These are phyloP conservation scores for Linnaemya tessellans DNA, from an alignment of 2,888 invertebrate species.

Conservation along the genomic window DNA sequence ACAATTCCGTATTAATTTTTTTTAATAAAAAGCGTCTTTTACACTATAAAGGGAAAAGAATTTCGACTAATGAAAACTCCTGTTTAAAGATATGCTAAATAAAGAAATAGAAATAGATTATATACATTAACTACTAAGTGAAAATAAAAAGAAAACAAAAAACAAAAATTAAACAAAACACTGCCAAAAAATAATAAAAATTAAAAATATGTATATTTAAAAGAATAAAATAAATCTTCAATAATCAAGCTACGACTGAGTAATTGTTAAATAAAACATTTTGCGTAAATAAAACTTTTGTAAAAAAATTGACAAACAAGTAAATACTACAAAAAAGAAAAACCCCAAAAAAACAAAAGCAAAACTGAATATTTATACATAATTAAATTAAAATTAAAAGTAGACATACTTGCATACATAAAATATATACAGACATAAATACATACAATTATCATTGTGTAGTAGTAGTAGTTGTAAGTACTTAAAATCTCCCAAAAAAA, in stretches of 20 bases:
- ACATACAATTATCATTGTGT: slow-evolving; percentile 63
- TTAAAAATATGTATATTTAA: slow-evolving; percentile 35
- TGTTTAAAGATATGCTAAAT: slow-evolving; percentile 7
- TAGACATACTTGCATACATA: slow-evolving; percentile 10
- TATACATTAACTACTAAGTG: slow-evolving; percentile 28
- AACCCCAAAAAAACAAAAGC: slow-evolving; percentile 45
- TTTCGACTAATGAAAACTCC: slow-evolving; percentile 66
- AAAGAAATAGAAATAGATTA: slow-evolving; percentile 1
- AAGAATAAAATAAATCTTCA: slow-evolving; percentile 30
- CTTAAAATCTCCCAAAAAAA: slow-evolving; percentile 30
- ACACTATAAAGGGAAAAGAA: slow-evolving; percentile 68
- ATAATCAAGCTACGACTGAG: slow-evolving; percentile 61
- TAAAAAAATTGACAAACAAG: slow-evolving; percentile 29
- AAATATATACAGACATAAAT: slow-evolving; percentile 22
- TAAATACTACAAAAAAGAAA: slow-evolving; percentile 17
- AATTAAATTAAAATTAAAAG: slow-evolving; percentile 23
- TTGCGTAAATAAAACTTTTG: slow-evolving; percentile 54
- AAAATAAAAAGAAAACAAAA: slow-evolving; percentile 9
- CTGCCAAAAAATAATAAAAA: slow-evolving; percentile 78
- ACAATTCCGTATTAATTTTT: slow-evolving; percentile 4
- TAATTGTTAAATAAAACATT: slow-evolving; percentile 64
- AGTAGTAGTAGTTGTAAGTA: slow-evolving; percentile 65
- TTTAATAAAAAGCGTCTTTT: slow-evolving; percentile 62
- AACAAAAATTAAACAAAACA: slow-evolving; percentile 72
- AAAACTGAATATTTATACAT: slow-evolving; percentile 29